Conservation (phyloP, 2,888 invertebrate species). For the Hirtodrosophila alboralis region DNA sequence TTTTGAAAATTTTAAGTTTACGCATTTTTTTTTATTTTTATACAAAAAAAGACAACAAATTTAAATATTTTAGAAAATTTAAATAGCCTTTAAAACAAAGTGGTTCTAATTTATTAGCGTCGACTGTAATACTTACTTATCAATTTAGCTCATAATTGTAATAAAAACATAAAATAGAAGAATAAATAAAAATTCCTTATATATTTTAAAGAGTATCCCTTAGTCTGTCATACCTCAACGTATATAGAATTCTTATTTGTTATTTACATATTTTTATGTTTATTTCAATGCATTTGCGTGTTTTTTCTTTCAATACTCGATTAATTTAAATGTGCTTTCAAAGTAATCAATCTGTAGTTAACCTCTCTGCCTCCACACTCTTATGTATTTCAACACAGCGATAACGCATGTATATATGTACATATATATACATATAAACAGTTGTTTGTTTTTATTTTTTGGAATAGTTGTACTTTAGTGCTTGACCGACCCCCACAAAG, state of each 20-base stretch:
- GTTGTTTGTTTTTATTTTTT: constrained; percentile 20
- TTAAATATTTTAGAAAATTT: too few species aligned
- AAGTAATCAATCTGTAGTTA: constrained; percentile 54
- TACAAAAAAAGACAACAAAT: too few species aligned
- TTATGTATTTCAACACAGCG: constrained; percentile 21
- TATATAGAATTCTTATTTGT: background rate
- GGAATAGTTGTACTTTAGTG: constrained; percentile 20
- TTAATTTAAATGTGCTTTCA: constrained; percentile 46
- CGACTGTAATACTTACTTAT: too few species aligned
- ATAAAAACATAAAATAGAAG: constrained; percentile 14
- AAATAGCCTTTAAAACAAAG: too few species aligned
- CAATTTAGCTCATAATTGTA: too few species aligned
- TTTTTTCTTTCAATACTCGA: constrained; percentile 20
- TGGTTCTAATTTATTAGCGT: too few species aligned
- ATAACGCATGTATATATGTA: constrained; percentile 18
- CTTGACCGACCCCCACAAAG: constrained; percentile 44
- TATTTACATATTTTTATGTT: background rate
- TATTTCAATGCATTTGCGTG: constrained; percentile 20
- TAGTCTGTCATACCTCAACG: too few species aligned
- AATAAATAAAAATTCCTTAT: too few species aligned
- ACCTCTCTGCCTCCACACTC: constrained; percentile 41
- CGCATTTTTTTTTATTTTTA: too few species aligned
- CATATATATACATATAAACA: constrained; percentile 7
- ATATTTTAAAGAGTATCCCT: too few species aligned
- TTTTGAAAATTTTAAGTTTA: too few species aligned